Conservation (phyloP, 2,888 invertebrate genomes). For the Pseudococcus longispinus region DNA sequence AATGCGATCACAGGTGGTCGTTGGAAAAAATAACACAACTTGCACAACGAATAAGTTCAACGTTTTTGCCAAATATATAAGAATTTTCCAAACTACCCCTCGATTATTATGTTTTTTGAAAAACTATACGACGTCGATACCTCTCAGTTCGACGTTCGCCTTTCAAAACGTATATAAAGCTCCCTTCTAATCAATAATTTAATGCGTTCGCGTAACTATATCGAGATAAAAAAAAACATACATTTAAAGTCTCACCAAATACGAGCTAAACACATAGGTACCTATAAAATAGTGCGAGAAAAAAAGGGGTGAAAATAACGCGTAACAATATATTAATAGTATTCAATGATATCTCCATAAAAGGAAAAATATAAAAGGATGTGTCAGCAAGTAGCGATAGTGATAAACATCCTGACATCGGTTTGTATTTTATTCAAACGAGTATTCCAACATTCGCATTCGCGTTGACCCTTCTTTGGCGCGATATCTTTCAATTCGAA, state of each 20-base stretch:
- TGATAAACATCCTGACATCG: conserved; percentile 41
- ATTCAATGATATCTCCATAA: conserved; percentile 38
- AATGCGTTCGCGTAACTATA: background rate
- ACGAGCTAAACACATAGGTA: background rate
- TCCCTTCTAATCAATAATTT: background rate
- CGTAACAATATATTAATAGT: conserved; percentile 32
- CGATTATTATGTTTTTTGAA: conserved; percentile 25
- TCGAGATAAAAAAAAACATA: background rate
- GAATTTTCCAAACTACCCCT: conserved; percentile 6
- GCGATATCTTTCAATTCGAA: background rate
- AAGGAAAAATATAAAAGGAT: conserved; percentile 23
- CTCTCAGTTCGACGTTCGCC: background rate
- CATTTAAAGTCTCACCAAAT: background rate
- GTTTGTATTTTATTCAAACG: conserved; percentile 33
- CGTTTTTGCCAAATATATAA: background rate
- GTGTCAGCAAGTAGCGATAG: conserved; percentile 31
- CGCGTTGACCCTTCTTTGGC: background rate
- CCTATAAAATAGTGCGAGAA: background rate
- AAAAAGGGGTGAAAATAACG: conserved; percentile 18
- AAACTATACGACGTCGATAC: background rate
- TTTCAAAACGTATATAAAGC: background rate
- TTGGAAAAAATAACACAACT: background rate
- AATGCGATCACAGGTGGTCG: conserved; percentile 21
- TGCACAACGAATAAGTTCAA: conserved; percentile 3
- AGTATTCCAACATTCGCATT: background rate